These are phyloP conservation scores for Meles meles DNA, from an alignment of 2,113 vertebrate genomes.

Conservation along the genomic window DNA sequence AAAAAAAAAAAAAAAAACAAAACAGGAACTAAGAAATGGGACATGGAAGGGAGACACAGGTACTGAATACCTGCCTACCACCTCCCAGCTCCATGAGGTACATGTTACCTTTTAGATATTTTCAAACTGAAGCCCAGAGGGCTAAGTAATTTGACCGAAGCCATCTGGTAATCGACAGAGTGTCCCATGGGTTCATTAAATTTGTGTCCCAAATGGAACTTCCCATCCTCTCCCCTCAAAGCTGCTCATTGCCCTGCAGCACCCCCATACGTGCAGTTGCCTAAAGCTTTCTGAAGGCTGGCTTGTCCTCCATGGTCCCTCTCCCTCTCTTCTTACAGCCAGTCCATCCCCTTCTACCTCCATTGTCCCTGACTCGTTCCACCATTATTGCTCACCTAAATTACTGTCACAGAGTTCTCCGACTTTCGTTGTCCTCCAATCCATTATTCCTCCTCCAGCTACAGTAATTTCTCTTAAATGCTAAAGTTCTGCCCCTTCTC, in stretches of 20 bases:
- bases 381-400: neutral
- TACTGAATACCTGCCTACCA: neutral
- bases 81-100: neutral
- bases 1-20: neutral
- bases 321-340: neutral
- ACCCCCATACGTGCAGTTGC: neutral
- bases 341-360: neutral
- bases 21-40: neutral
- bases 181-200: neutral
- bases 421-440: neutral
- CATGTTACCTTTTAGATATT: rapidly evolving
- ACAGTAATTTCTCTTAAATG: neutral
- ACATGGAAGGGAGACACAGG: neutral
- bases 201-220: neutral
- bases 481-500: neutral
- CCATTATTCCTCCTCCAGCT: neutral
- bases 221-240: neutral
- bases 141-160: neutral
- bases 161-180: neutral
- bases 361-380: neutral
- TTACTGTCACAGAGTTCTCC: neutral
- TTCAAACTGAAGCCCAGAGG: neutral
- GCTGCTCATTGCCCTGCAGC: neutral
- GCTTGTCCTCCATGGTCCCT: neutral
- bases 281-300: neutral